Conservation (phyloP, 2,888 invertebrate genomes). For the Ennomos fuscantarius region DNA sequence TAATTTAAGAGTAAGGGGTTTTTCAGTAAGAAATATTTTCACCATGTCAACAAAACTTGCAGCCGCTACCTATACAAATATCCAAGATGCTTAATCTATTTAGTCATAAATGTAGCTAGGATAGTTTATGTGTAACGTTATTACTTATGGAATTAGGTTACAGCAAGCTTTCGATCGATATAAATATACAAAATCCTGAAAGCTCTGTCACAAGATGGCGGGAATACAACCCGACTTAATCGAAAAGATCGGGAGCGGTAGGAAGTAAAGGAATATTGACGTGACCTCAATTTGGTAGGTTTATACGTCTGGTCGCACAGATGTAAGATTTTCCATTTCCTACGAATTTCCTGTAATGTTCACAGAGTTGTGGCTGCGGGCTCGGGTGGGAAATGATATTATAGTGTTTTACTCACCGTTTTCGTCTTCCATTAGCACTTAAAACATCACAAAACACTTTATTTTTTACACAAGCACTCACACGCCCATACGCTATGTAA, state of each 20-base stretch:
- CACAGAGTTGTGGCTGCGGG: constrained; percentile 48
- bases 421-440: constrained; percentile 69
- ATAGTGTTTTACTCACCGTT: constrained; percentile 72
- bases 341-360: constrained; percentile 66
- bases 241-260: constrained; percentile 52
- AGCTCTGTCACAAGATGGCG: constrained; percentile 82
- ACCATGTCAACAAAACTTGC: constrained; percentile 37
- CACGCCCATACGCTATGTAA: constrained; percentile 82
- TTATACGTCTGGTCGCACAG: constrained; percentile 78
- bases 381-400: constrained; percentile 40
- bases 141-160: constrained; percentile 65
- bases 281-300: constrained; percentile 72
- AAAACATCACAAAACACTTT: constrained; percentile 80
- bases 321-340: constrained; percentile 76
- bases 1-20: constrained; percentile 15
- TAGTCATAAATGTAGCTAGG: neutral
- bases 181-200: constrained; percentile 79
- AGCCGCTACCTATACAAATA: neutral
- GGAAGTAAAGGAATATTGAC: constrained; percentile 55
- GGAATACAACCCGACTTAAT: constrained; percentile 69
- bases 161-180: constrained; percentile 77
- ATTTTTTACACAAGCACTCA: constrained; percentile 82
- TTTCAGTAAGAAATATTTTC: constrained; percentile 18
- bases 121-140: constrained; percentile 21
- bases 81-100: neutral